These are phyloP conservation scores for Agrochola circellaris DNA, from an alignment of 2,888 invertebrate species.

Conservation along the genomic window DNA sequence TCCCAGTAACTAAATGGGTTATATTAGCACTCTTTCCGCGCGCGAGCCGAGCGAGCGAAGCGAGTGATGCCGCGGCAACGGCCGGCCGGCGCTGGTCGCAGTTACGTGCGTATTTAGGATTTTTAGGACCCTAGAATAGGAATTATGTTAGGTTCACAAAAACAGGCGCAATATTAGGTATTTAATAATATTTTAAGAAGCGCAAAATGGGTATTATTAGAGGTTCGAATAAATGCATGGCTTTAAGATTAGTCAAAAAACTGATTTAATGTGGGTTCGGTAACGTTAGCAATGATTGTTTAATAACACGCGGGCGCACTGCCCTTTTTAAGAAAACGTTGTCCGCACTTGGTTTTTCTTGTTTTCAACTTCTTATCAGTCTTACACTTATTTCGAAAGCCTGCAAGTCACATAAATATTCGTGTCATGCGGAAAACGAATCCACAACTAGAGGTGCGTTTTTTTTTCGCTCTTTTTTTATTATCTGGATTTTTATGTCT, in stretches of 20 bases:
- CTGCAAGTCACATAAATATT: neutral
- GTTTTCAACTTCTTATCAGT: neutral
- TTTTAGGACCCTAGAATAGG: neutral
- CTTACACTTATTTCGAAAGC: neutral
- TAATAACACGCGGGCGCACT: too few species aligned
- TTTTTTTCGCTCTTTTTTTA: neutral
- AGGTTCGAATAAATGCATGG: neutral
- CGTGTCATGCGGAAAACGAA: neutral
- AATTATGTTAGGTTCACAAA: neutral
- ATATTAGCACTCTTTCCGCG: neutral
- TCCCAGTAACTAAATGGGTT: neutral
- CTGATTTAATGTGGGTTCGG: too few species aligned
- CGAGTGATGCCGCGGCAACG: too few species aligned
- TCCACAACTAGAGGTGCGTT: neutral
- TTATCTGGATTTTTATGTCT: neutral
- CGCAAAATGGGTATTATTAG: neutral
- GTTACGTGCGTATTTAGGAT: neutral
- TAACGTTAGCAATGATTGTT: neutral
- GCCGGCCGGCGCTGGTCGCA: neutral
- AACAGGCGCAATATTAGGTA: neutral
- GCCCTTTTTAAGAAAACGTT: neutral
- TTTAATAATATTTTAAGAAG: neutral
- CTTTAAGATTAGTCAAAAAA: too few species aligned
- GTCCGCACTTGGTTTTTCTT: neutral
- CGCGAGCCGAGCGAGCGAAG: too few species aligned